Base-by-base conservation (phyloP, 2,888 invertebrate genomes). In the Hirtodrosophila confusa region DNA sequence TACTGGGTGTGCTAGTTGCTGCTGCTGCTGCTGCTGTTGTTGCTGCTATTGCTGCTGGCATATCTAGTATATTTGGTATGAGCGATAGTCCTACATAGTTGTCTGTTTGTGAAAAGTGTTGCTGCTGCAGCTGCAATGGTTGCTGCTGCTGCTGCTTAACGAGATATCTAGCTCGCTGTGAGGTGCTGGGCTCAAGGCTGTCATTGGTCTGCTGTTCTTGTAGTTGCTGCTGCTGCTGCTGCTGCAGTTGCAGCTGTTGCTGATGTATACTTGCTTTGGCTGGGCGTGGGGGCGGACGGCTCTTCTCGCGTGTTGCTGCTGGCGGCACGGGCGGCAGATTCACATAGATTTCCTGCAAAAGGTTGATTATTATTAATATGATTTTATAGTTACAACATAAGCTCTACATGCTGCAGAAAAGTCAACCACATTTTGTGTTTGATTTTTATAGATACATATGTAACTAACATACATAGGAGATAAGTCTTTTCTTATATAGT, bases 341-440 rank as follows among this genome's bases (percentile, higher is more conserved):
- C 5, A 90, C 91, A 76, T 91, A 90, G 64, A 91, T 90, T 70
- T 87, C 88, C 91, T 91, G 66, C 53, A 57, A 64, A 51, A 36
- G 23, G 27, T 12, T 2, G n/a, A 27, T 27, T 44, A 12, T 43
- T 36, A 27, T 24, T 24, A 4, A 12, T 29, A 27, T 6, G 7
- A 11, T n/a, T 27, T 6, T 27, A 27, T 27, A 17, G 1, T 17
- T 17, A 17, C 17, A 17, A 17, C 17, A 17, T 17, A 17, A 1
- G 17, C 2, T 17, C 17, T 17, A 17, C 17, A 17, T 17, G 17
- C 17, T 17, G 17, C 17, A 17, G 17, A 17, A 17, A 17, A 17
- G 17, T 17, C 17, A 17, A 17, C 17, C 1, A 17, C 17, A 17
- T 17, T 17, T 17, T 17, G 17, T 17, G 1, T 17, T 17, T 17